phyloP scores from a whole-genome alignment of 1,140 invertebrate species.

The Zaprionus ghesquierei region DNA sequence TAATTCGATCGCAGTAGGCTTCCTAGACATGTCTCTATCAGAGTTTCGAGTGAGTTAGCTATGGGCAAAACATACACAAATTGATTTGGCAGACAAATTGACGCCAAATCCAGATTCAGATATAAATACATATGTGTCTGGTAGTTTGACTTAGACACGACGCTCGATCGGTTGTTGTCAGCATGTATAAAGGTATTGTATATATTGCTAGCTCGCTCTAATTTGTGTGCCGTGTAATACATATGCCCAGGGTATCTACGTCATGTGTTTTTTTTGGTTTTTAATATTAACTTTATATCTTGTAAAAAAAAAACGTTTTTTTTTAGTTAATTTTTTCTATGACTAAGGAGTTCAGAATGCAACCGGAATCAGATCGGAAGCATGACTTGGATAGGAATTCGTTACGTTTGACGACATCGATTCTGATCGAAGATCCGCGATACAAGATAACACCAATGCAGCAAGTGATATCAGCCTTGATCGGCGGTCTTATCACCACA shows the following conservation, averaged over 20 bases:
- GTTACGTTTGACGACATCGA: constrained; percentile 25
- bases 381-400: constrained; percentile 3
- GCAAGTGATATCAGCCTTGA: constrained; percentile 94
- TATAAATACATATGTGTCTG: neutral
- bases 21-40: neutral
- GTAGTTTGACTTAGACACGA: neutral
- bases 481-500: constrained; percentile 94
- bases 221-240: neutral
- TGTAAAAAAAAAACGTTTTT: neutral
- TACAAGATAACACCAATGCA: constrained; percentile 92
- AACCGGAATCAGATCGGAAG: neutral
- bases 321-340: neutral
- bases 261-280: neutral
- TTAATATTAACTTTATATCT: neutral
- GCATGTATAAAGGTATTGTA: neutral
- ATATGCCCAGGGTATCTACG: constrained; percentile 5
- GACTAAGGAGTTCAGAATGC: constrained; percentile 30
- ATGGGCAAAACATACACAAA: neutral
- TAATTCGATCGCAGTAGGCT: neutral
- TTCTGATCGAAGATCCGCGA: constrained; percentile 85
- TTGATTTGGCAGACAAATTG: too few relatives aligned
- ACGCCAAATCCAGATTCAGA: neutral
- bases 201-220: constrained; percentile 1
- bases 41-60: neutral
- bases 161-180: neutral